Percentiles rank a stretch among this genome's conserved stretches.
Conservation (phyloP, 2,797 vertebrate species). For the Acestrorhynchus altus region DNA sequence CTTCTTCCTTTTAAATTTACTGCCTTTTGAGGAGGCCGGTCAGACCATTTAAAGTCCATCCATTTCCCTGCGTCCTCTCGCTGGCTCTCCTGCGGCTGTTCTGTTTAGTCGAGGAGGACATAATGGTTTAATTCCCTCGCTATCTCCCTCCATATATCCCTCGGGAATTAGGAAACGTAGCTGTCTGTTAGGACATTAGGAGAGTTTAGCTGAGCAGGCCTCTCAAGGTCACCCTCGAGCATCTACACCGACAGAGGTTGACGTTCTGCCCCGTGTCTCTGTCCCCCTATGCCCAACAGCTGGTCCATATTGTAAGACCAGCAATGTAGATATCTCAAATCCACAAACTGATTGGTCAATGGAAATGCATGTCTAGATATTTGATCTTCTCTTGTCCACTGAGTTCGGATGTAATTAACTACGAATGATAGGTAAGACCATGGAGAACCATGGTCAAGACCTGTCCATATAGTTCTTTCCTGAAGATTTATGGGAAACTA, state of each 20-base stretch:
- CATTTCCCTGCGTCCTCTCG: background rate
- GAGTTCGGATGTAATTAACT: no score
- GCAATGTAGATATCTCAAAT: no score
- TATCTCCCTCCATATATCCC: background rate
- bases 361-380: no score
- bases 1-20: conserved; percentile 17
- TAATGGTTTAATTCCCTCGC: conserved; percentile 14
- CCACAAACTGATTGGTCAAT: no score
- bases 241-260: background rate
- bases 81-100: background rate
- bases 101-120: background rate
- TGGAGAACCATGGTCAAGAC: no score
- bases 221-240: background rate
- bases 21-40: background rate
- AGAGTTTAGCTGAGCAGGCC: background rate
- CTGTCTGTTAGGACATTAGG: background rate
- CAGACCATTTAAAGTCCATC: background rate
- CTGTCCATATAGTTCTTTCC: no score
- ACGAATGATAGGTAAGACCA: no score
- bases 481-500: no score
- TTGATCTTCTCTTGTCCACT: no score
- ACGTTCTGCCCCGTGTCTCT: no score
- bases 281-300: no score
- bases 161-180: background rate
- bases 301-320: no score